Evolutionary conservation across 2,888 invertebrate species (phyloP).

Genomic region (Nezara viridula): DNA sequence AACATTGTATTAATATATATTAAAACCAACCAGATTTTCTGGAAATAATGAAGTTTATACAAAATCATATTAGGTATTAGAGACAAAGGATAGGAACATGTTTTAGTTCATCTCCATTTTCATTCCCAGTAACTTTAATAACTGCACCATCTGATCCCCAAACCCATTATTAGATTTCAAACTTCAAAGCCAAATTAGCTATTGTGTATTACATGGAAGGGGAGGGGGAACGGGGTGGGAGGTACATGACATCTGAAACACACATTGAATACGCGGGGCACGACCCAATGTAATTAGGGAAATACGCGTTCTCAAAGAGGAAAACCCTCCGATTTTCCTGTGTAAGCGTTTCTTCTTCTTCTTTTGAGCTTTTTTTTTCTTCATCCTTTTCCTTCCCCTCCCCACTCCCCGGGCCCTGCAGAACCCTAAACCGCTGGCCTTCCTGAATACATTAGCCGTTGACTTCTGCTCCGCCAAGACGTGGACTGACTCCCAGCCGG

Average conservation of each 20-base stretch:
- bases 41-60: neutral
- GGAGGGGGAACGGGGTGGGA: neutral
- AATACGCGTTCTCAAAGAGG: neutral
- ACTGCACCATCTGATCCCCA: neutral
- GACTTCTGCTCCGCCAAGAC: slow-evolving; percentile 49
- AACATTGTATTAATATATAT: too few relatives aligned
- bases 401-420: neutral
- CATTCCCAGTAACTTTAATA: neutral
- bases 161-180: neutral
- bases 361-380: neutral
- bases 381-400: neutral
- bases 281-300: slow-evolving; percentile 5
- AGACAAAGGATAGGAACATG: neutral
- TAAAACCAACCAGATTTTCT: neutral
- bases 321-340: slow-evolving; percentile 22
- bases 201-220: neutral
- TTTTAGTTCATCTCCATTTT: neutral
- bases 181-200: slow-evolving; percentile 14
- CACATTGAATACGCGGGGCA: neutral
- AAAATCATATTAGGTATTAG: neutral
- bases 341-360: slow-evolving; percentile 31
- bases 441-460: slow-evolving; percentile 56
- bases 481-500: slow-evolving; percentile 41
- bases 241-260: neutral
- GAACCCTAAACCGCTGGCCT: slow-evolving; percentile 42